phyloP scores from a whole-genome alignment of 2,888 invertebrate genomes.

The Heliconius charithonia region DNA sequence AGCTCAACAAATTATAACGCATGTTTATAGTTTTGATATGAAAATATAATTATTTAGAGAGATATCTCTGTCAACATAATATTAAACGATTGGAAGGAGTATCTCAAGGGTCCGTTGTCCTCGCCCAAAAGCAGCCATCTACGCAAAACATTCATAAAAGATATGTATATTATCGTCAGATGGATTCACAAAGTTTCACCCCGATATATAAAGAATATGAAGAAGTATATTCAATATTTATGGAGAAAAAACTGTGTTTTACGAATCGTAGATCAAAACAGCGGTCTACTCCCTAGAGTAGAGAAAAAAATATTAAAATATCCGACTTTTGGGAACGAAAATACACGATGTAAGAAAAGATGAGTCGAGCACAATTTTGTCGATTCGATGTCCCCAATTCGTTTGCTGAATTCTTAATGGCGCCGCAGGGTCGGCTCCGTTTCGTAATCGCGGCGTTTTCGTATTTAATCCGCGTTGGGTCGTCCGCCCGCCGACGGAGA shows the following conservation, averaged over 20 bases:
- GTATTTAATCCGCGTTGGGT: constrained; percentile 74
- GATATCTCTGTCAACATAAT: background rate
- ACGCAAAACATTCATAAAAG: constrained; percentile 65
- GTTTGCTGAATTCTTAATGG: constrained; percentile 80
- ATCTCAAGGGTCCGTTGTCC: constrained; percentile 50
- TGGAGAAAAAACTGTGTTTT: constrained; percentile 66
- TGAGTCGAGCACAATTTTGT: constrained; percentile 78
- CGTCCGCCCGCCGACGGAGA: constrained; percentile 48
- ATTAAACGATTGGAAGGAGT: constrained; percentile 39
- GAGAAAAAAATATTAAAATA: constrained; percentile 73
- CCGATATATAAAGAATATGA: constrained; percentile 51
- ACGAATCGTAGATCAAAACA: constrained; percentile 75
- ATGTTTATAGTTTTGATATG: background rate
- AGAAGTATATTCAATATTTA: constrained; percentile 63
- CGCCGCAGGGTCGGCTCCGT: constrained; percentile 66
- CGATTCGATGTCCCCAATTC: constrained; percentile 81
- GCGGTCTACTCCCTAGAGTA: constrained; percentile 66
- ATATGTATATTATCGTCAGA: constrained; percentile 65
- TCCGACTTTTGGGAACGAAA: constrained; percentile 67
- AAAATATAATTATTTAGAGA: background rate
- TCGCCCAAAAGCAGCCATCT: constrained; percentile 47
- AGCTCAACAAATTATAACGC: background rate
- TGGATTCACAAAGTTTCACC: constrained; percentile 65
- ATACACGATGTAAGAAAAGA: constrained; percentile 76
- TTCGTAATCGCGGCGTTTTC: constrained; percentile 71